Base-by-base conservation (phyloP, 2,888 invertebrate species). In the Drosophila tanythrix region DNA sequence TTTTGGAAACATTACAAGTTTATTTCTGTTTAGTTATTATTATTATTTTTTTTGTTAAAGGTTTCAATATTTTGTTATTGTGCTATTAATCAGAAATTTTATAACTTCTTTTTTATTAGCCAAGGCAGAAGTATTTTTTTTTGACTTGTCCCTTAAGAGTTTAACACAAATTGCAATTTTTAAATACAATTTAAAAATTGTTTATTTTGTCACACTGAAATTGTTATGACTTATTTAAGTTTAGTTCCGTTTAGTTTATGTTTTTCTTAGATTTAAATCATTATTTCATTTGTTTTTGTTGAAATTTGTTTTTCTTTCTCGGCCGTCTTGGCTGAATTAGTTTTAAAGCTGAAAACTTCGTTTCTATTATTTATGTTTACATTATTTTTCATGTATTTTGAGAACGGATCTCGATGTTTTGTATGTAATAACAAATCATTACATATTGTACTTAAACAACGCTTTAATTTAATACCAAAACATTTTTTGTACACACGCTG, bases 1-100 rank as follows among this genome's bases (percentile, higher is more conserved):
- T 57, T 48, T 51, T 64, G 73, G 50, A 72, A 72, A 60, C 58
- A 71, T 66, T 51, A 35, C 59, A 71, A 77, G 52, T 38, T 72
- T 60, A 68, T 21, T 74, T 76, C 55, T 85, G 74, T 85, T 76
- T 58, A 70, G 52, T 53, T 61, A 15, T 36, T 38, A 38, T 38
- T 46, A 46, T 15, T 46, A 8, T 43, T 38, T 52, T 48, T 62
- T 63, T 71, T 70, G 68, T 75, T 69, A 33, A 13, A 35, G 29
- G 35, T 55, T 66, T 66, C 43, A 50, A 46, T 50, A 51, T 71
- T 75, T 74, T 85, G 67, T 69, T 83, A 66, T 79, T 85, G 79
- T 83, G 92, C 92, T 91, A 90, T 90, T 88, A 75, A 81, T 79
- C 85, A 84, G 90, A 85, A 91, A 87, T 86, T 81, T 89, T 80